Base-by-base conservation (phyloP, 2,888 invertebrate genomes). In the Lordiphosa andalusiaca region DNA sequence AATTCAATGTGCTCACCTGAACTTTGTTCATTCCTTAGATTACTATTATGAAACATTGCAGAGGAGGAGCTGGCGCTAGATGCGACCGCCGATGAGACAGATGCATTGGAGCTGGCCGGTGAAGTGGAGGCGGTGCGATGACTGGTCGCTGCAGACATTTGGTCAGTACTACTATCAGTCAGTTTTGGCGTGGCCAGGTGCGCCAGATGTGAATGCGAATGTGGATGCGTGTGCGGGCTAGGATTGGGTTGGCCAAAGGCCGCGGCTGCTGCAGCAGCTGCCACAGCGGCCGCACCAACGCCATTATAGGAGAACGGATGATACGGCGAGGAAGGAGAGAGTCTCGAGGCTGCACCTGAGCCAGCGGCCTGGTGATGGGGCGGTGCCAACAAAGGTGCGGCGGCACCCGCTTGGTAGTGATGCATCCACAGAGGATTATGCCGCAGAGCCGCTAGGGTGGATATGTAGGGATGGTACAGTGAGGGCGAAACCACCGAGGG, bases 371-470 rank as follows among this genome's bases (percentile, higher is more conserved):
- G 82, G 23, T 70, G 72, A 48, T 76, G 83, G 35, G 83, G 70
- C 13, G 84, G 73, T 54, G 75, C 58, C 49, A 80, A 58, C 19
- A 90, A 88, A 53, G 44, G 23, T 44, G 44, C 44, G 16, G 90
- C 88, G 6, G 81, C 83, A 54, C 86, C 83, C 49, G 75, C 76
- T 61, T 90, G 90, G 66, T 90, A 90, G 80, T 91, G 91, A 71
- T 91, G 91, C 90, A 91, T 89, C 91, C 91, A 91, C 53, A 89
- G 44, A 12, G 91, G 90, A 71, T 90, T 89, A 21, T 86, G 87
- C 55, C 91, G 87, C 69, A 91, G 88, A 4, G 91, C 90, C 53
- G 90, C 90, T 57, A 89, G 72, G 40, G 89, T 87, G 46, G 87
- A 80, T 64, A 89, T 86, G 71, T 89, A 89, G 13, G 89, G 89